Percentiles rank a stretch among this genome's conserved stretches.
Conservation (phyloP, 2,113 vertebrate genomes). For the Dasypus novemcinctus region DNA sequence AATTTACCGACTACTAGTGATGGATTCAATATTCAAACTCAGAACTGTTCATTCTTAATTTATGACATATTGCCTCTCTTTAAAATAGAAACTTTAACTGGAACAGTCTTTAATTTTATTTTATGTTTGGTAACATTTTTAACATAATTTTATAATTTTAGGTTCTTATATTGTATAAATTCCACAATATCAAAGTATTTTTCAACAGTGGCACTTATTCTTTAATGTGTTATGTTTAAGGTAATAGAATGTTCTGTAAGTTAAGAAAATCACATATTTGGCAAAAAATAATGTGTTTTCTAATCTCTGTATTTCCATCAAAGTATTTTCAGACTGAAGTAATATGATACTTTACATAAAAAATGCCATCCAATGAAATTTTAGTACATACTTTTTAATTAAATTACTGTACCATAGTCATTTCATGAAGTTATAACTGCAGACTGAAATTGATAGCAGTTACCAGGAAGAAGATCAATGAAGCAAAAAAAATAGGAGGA, state of each 20-base stretch:
- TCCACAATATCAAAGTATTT: conserved; percentile 14
- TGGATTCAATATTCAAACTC: neutral
- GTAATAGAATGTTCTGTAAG: conserved; percentile 55
- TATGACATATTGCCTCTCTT: neutral
- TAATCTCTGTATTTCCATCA: conserved; percentile 56
- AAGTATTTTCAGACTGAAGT: conserved; percentile 54
- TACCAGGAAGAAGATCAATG: conserved; percentile 20
- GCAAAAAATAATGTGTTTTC: conserved; percentile 63
- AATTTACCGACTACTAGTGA: neutral
- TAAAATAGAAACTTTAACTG: neutral
- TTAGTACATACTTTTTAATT: conserved; percentile 61
- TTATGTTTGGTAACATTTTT: neutral
- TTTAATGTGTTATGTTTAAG: conserved; percentile 61
- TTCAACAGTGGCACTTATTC: conserved; percentile 21
- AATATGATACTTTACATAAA: conserved; percentile 72
- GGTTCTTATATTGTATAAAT: neutral
- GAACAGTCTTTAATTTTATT: neutral
- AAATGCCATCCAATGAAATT: conserved; percentile 69
- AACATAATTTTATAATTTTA: neutral
- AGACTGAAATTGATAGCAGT: conserved; percentile 22
- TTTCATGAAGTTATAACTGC: conserved; percentile 68
- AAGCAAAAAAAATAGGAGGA: conserved; percentile 33
- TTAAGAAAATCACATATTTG: conserved; percentile 54
- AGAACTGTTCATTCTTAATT: neutral
- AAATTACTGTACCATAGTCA: conserved; percentile 41